phyloP scores from a whole-genome alignment of 2,888 invertebrate genomes.

The Carabus problematicus region DNA sequence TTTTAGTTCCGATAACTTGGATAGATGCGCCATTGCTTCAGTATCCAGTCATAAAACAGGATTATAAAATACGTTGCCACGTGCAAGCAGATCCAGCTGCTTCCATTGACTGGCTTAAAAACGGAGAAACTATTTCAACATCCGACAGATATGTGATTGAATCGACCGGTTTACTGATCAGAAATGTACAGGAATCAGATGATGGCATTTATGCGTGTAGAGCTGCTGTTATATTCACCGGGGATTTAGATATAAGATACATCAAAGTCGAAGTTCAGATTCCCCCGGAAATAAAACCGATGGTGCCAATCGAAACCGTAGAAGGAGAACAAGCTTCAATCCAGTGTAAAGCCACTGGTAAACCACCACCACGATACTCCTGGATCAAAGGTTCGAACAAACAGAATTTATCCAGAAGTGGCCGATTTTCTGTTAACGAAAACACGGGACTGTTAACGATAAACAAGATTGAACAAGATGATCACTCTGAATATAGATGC shows the following conservation, averaged over 20 bases:
- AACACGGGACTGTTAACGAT: conserved; percentile 77
- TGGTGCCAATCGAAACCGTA: conserved; percentile 71
- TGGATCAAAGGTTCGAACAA: conserved; percentile 82
- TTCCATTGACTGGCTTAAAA: conserved; percentile 84
- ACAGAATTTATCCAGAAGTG: conserved; percentile 73
- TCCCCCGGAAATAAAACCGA: conserved; percentile 73
- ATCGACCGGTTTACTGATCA: conserved; percentile 77
- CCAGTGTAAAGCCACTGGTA: conserved; percentile 80
- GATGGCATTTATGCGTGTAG: conserved; percentile 88
- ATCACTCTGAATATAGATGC: conserved; percentile 82
- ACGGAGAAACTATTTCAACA: conserved; percentile 73
- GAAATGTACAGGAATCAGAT: conserved; percentile 79
- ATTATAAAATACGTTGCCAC: conserved; percentile 81
- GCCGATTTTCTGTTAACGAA: conserved; percentile 73
- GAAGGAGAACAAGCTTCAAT: conserved; percentile 82
- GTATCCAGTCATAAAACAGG: conserved; percentile 77
- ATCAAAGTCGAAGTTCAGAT: conserved; percentile 83
- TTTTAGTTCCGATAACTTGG: conserved; percentile 84
- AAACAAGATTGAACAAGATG: conserved; percentile 76
- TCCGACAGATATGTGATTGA: conserved; percentile 77
- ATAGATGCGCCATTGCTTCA: conserved; percentile 85
- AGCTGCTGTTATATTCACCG: conserved; percentile 83
- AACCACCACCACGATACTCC: conserved; percentile 81
- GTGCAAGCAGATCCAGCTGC: conserved; percentile 87
- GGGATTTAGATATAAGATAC: conserved; percentile 76